These are phyloP conservation scores for Osmoderma eremita DNA, from an alignment of 2,888 invertebrate species.

Conservation along the genomic window DNA sequence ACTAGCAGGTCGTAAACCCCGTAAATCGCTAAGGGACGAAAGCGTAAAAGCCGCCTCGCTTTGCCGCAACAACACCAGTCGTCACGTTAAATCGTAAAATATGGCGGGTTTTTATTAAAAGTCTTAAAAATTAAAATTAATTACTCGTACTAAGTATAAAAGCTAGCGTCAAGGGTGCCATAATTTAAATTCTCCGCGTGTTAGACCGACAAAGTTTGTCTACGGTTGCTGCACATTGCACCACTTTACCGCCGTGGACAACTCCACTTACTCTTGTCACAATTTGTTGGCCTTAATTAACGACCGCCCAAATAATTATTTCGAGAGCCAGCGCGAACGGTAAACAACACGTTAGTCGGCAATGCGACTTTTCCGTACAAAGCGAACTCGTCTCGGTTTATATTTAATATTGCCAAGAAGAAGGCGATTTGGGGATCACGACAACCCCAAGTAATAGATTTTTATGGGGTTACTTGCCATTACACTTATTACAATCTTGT, in stretches of 20 bases:
- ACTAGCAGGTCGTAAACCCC: no score
- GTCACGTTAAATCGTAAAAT: slow-evolving; percentile 40
- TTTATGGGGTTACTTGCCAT: no score
- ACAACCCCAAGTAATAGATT: no score
- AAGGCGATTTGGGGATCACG: background rate
- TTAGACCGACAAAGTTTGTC: slow-evolving; percentile 48
- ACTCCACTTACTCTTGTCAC: slow-evolving; percentile 53
- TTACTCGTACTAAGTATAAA: slow-evolving; percentile 42
- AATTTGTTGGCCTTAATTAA: slow-evolving; percentile 54
- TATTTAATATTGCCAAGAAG: slow-evolving; percentile 12
- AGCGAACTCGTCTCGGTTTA: slow-evolving; percentile 5
- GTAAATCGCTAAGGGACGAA: background rate
- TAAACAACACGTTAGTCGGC: slow-evolving; percentile 1
- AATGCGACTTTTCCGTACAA: background rate
- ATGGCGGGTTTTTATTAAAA: slow-evolving; percentile 39
- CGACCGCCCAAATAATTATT: slow-evolving; percentile 50
- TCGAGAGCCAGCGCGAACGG: slow-evolving; percentile 20
- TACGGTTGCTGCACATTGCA: slow-evolving; percentile 48
- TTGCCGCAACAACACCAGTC: slow-evolving; percentile 5
- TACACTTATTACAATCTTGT: no score
- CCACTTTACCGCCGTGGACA: slow-evolving; percentile 50
- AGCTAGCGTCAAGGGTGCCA: slow-evolving; percentile 41
- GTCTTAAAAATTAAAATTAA: slow-evolving; percentile 41
- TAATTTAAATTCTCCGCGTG: slow-evolving; percentile 47
- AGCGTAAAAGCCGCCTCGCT: background rate